Evolutionary conservation across 92 coral and sea anemone genomes (phyloP).

Genomic region (Porites lobata): DNA sequence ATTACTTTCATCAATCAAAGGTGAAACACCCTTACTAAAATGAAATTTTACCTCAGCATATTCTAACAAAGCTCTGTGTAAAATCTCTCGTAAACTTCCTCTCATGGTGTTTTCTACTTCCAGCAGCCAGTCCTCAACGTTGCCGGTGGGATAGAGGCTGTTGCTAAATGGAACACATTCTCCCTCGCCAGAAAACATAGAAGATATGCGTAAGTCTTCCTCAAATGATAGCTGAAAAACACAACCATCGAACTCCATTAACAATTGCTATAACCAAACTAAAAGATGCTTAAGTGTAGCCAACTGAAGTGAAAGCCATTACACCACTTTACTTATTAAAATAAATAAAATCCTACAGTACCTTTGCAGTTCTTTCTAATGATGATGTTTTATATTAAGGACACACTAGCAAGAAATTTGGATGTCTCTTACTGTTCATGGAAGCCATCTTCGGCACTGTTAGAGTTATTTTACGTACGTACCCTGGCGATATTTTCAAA

Average conservation of each 20-base stretch:
- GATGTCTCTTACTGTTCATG: too few relatives aligned
- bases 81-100: constrained; percentile 88
- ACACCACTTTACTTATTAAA: too few relatives aligned
- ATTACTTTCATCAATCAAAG: too few relatives aligned
- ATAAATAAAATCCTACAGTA: too few relatives aligned
- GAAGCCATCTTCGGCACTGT: background rate
- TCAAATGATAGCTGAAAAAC: constrained; percentile 86
- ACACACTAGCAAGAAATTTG: too few relatives aligned
- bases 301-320: too few relatives aligned
- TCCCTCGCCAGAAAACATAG: constrained; percentile 99
- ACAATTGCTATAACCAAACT: background rate
- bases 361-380: too few relatives aligned
- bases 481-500: constrained; percentile 97
- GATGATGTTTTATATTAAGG: too few relatives aligned
- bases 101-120: constrained; percentile 98
- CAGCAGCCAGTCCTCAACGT: constrained; percentile 98
- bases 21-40: background rate
- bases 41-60: constrained; percentile 72
- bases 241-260: background rate
- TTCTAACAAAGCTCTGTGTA: constrained; percentile 81
- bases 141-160: constrained; percentile 92
- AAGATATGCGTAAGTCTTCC: constrained; percentile 96
- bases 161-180: constrained; percentile 95
- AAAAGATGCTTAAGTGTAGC: background rate
- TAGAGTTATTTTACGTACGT: background rate